Conservation (phyloP, 1,140 invertebrate species). For the Holotrichia oblita region DNA sequence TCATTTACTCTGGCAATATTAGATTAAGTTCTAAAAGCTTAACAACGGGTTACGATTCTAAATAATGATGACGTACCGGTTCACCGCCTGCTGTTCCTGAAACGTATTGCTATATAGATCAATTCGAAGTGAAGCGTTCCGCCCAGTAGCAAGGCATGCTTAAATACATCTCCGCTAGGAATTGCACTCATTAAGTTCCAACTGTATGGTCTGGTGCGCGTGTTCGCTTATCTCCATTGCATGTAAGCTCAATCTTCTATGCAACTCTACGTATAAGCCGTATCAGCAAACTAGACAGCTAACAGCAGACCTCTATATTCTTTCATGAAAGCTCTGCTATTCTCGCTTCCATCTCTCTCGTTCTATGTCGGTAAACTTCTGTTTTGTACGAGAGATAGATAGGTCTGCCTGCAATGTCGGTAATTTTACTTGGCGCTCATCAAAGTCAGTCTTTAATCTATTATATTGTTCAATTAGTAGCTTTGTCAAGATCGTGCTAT, state of each 20-base stretch:
- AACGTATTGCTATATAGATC: background rate
- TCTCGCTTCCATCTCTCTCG: background rate
- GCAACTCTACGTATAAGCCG: background rate
- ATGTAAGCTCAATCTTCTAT: conserved; percentile 3
- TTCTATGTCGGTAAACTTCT: background rate
- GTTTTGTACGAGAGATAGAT: background rate
- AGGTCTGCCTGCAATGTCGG: background rate
- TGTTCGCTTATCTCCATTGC: background rate
- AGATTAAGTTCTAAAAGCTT: background rate
- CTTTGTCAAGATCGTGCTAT: background rate
- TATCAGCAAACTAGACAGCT: background rate
- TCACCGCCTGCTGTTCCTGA: background rate
- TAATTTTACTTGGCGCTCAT: background rate
- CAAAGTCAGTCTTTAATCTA: background rate
- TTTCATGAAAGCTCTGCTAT: background rate
- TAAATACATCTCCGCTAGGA: background rate
- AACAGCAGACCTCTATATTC: background rate
- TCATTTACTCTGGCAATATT: background rate
- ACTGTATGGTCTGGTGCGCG: background rate
- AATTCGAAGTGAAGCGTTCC: background rate
- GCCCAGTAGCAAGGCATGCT: background rate
- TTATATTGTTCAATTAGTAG: background rate
- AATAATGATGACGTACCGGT: conserved; percentile 1
- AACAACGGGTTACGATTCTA: background rate
- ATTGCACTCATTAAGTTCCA: conserved; percentile 13